Conservation (phyloP, 1,140 invertebrate genomes). For the Sycophaga agraensis region DNA sequence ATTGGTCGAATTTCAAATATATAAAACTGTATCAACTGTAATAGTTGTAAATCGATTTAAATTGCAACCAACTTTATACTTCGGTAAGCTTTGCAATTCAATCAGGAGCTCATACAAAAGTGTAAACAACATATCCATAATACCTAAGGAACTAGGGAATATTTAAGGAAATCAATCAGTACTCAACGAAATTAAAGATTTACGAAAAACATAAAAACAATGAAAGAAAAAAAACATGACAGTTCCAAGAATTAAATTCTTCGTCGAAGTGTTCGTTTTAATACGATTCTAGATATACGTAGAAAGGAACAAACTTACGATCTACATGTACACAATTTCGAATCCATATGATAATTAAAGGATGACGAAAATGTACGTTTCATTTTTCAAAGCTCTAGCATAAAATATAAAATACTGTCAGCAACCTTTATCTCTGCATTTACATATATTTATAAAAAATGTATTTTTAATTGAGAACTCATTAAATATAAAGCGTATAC, state of each 20-base stretch:
- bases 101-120: not conserved
- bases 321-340: conserved; percentile 11
- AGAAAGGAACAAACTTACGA: conserved; percentile 14
- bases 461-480: conserved; percentile 16
- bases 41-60: not conserved
- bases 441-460: conserved; percentile 24
- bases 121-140: conserved; percentile 1
- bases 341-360: conserved; percentile 10
- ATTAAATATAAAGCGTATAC: conserved; percentile 27
- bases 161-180: conserved; percentile 41
- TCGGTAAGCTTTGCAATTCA: not conserved
- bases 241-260: conserved; percentile 23
- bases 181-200: conserved; percentile 45
- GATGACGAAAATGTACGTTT: conserved; percentile 17
- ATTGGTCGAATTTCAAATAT: not conserved
- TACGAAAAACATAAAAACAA: conserved; percentile 40
- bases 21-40: not conserved
- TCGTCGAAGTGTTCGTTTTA: not conserved
- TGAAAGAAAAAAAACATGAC: conserved; percentile 37
- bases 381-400: conserved; percentile 27
- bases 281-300: not conserved
- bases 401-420: conserved; percentile 47
- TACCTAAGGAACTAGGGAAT: too few relatives aligned
- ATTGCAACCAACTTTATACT: not conserved
- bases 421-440: conserved; percentile 34